These are phyloP conservation scores for Monopterus albus DNA, from an alignment of 2,113 vertebrate species.

Conservation along the genomic window DNA sequence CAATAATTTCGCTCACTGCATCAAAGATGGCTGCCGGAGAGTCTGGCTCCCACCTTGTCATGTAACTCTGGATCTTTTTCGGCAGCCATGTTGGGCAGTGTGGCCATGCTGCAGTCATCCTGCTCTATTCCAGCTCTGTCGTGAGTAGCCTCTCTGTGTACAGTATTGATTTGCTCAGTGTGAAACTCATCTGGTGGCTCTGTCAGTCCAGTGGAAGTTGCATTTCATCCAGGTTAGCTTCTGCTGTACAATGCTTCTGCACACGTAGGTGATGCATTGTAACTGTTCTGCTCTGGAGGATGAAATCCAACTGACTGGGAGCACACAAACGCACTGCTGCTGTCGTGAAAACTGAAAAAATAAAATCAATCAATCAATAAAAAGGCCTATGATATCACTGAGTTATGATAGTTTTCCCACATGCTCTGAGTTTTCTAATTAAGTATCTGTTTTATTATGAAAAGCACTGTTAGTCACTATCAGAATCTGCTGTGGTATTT, in stretches of 20 bases:
- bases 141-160: slow-evolving; percentile 44
- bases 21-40: slow-evolving; percentile 23
- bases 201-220: slow-evolving; percentile 43
- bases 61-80: not conserved
- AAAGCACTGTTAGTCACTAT: too few species aligned
- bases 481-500: slow-evolving; percentile 23
- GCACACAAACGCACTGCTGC: slow-evolving; percentile 61
- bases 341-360: slow-evolving; percentile 63
- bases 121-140: slow-evolving; percentile 27
- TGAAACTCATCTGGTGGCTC: slow-evolving; percentile 46
- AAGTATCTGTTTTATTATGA: not conserved
- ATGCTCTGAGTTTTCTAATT: not conserved
- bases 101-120: not conserved
- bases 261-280: slow-evolving; percentile 64
- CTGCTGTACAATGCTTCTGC: slow-evolving; percentile 75
- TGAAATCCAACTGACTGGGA: slow-evolving; percentile 32
- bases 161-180: slow-evolving; percentile 47
- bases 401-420: slow-evolving; percentile 26
- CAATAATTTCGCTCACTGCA: not conserved
- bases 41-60: not conserved
- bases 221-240: slow-evolving; percentile 57
- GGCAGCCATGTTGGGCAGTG: slow-evolving; percentile 5
- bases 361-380: slow-evolving; percentile 66
- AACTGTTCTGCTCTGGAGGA: slow-evolving; percentile 57
- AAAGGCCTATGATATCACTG: slow-evolving; percentile 52